Evolutionary conservation across 2,113 vertebrate genomes (phyloP), one percentile per base, ranked within the genome.

Genomic region (Corythoichthys intestinalis): DNA sequence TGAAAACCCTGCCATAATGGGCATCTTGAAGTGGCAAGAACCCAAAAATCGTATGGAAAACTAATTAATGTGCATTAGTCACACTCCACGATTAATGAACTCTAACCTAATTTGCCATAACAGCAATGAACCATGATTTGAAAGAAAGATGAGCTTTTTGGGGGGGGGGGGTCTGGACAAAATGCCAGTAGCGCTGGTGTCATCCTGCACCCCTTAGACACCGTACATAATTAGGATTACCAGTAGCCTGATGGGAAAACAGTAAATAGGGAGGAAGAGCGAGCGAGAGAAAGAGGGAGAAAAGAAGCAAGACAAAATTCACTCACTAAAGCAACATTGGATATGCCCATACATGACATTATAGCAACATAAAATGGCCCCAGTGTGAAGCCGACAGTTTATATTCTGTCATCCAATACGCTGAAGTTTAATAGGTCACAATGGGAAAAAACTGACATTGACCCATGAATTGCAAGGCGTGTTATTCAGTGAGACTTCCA

Each of bases 401-500:
- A 9, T 9, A 46, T 46, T 46, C 44, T 50, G 50, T 15, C 50
- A 52, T 15, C 50, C 52, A 53, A 53, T 20, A 53, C 52, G 2
- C 4, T 17, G 15, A 9, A 15, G n/a, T n/a, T n/a, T n/a, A n/a
- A n/a, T 53, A n/a, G 50, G 15, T 53, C 52, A 20, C 17, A 62
- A 76, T 69, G 79, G 75, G 66, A 86, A 76, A 52, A 63, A 77
- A 87, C 70, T 76, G 76, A 54, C 90, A 90, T n/a, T n/a, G n/a
- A n/a, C n/a, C n/a, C n/a, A n/a, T n/a, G n/a, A n/a, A n/a, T n/a
- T 90, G 90, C 90, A 85, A 83, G 68, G 90, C 86, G 87, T 91
- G 87, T 83, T 85, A 86, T 90, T 79, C 76, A 72, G 65, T 74
- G 35, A n/a, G 67, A 67, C 67, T 76, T 74, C 20, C 2, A 6